These are phyloP conservation scores for Smithornis capensis DNA, from an alignment of 2,113 vertebrate genomes.

Conservation along the genomic window DNA sequence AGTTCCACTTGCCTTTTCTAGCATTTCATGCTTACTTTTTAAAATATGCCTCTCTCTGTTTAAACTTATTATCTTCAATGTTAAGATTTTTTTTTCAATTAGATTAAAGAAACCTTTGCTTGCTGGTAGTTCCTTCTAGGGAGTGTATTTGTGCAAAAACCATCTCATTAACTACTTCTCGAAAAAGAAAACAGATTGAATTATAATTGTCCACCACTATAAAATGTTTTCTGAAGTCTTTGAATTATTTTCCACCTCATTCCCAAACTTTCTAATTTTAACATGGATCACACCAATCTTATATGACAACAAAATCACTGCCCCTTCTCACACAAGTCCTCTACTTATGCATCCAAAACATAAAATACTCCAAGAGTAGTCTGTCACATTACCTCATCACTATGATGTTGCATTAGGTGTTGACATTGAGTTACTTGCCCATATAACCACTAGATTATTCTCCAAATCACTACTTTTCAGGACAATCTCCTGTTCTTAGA, in stretches of 20 bases:
- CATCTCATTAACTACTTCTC: neutral
- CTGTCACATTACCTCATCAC: neutral
- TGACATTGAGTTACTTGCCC: neutral
- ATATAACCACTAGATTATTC: neutral
- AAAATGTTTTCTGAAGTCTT: neutral
- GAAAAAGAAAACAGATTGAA: neutral
- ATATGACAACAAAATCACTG: neutral
- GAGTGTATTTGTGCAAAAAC: neutral
- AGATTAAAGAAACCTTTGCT: neutral
- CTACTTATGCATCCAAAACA: neutral
- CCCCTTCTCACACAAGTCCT: neutral
- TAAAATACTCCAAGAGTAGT: neutral
- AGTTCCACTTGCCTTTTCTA: neutral
- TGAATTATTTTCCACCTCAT: neutral
- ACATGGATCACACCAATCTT: neutral
- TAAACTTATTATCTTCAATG: neutral
- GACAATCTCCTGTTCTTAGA: neutral
- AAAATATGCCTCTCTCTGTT: neutral
- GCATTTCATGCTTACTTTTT: neutral
- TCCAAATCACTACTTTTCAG: neutral
- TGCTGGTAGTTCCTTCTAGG: neutral
- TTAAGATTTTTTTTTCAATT: neutral
- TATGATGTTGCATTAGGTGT: neutral
- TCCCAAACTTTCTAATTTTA: neutral
- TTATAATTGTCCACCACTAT: neutral